Evolutionary conservation across 1,140 invertebrate species (phyloP).

Genomic region (Watersipora subatra): DNA sequence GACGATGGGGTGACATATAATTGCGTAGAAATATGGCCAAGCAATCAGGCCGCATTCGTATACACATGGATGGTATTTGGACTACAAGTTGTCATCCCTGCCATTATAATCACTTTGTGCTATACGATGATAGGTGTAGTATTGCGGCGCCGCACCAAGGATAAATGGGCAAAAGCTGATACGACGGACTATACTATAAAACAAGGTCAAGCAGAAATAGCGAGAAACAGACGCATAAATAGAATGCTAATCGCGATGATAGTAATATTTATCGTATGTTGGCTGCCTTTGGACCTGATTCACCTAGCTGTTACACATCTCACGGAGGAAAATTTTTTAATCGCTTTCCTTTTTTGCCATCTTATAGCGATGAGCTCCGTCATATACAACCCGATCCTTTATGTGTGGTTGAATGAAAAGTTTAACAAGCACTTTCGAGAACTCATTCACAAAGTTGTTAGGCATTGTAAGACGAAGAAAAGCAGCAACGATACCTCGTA

Average conservation of each 20-base stretch:
- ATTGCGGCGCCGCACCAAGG: conserved; percentile 25
- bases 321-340: background rate
- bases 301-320: conserved; percentile 25
- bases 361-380: conserved; percentile 46
- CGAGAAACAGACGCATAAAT: conserved; percentile 36
- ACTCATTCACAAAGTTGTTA: background rate
- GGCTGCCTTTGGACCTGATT: conserved; percentile 45
- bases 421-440: conserved; percentile 22
- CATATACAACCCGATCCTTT: conserved; percentile 46
- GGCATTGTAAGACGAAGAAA: no score
- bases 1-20: conserved; percentile 28
- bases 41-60: conserved; percentile 26
- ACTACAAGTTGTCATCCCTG: conserved; percentile 45
- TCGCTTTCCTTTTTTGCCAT: conserved; percentile 42
- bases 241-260: conserved; percentile 42
- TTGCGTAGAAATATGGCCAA: conserved; percentile 25
- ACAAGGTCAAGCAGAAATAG: conserved; percentile 24
- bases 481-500: no score
- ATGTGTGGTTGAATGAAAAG: conserved; percentile 44
- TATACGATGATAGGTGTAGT: conserved; percentile 32
- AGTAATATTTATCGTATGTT: conserved; percentile 42
- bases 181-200: no score
- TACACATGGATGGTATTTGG: conserved; percentile 40
- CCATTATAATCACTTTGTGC: conserved; percentile 38
- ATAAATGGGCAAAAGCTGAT: no score